Base-by-base conservation (phyloP, 2,888 invertebrate genomes). In the Unio delphinus region DNA sequence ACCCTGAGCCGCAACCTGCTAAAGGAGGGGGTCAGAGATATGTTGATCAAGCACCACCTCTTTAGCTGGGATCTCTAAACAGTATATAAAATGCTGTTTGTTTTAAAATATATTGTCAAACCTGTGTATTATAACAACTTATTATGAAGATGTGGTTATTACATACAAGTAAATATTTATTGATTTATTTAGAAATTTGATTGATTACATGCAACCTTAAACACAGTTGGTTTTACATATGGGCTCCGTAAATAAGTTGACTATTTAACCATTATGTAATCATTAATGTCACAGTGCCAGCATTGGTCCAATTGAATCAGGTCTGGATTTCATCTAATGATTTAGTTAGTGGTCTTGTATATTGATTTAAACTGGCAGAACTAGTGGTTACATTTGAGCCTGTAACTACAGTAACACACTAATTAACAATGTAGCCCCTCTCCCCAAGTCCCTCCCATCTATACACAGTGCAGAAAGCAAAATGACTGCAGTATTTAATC, bases 31-130 rank as follows among this genome's bases (percentile, higher is more conserved):
- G 98, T 99, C 0, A 93, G 97, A 72, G 99, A 99, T 90, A 99
- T 99, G 98, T 92, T 99, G 67, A 98, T 99, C 18, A 98, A 99
- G 91, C 99, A 99, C 91, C 98, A 99, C 91, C 92, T 99, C 69
- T 99, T 99, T 91, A 98, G 98, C 87, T 99, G 99, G 99, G 98
- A 99, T 90, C 93, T 98, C 23, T 85, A 76, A 76, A 23, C n/a
- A 45, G 45, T 45, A 45, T 45, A 45, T 45, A 45, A 45, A 11
- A 26, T 61, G 54, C 26, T 20, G 55, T 56, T 65, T 57, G 45
- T 45, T 11, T 45, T 45, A 45, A 45, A 45, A 45, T 34, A 45
- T 45, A 45, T 45, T 28, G 28, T 57, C 26, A 55, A 30, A 65
- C 26, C 34, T 65, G 30, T 54, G 34, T 62, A 62, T 62, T 34